These are phyloP conservation scores for Poecilia picta DNA, from an alignment of 2,797 vertebrate genomes.

Conservation along the genomic window DNA sequence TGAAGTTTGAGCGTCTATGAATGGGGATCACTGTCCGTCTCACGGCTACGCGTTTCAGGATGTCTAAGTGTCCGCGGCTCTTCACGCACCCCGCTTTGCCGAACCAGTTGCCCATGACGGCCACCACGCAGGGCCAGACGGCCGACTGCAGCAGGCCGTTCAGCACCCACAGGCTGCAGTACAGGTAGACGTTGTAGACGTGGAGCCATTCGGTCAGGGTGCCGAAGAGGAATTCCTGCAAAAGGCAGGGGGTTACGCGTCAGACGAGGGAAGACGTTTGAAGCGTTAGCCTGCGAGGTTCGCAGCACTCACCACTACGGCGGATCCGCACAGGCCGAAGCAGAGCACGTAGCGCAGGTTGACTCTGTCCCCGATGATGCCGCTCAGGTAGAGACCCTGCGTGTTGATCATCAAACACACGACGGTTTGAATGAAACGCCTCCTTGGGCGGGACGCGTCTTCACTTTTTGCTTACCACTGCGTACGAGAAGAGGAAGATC, in stretches of 20 bases:
- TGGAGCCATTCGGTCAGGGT: conserved; percentile 93
- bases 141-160: conserved; percentile 96
- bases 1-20: conserved; percentile 29
- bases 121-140: conserved; percentile 96
- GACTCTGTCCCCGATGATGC: conserved; percentile 90
- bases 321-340: conserved; percentile 94
- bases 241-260: conserved; percentile 45
- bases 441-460: not conserved
- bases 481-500: conserved; percentile 96
- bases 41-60: not conserved
- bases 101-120: conserved; percentile 99
- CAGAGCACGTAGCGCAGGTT: conserved; percentile 93
- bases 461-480: conserved; percentile 79
- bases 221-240: conserved; percentile 92
- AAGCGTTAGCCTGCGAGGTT: too few species aligned
- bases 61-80: not conserved
- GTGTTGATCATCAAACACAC: not conserved
- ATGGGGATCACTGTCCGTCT: conserved; percentile 40
- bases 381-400: conserved; percentile 95
- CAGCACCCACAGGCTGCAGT: conserved; percentile 90
- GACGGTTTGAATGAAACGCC: not conserved
- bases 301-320: conserved; percentile 86
- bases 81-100: conserved; percentile 90
- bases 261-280: not conserved
- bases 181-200: conserved; percentile 92